Percentiles rank a stretch among this genome's conserved stretches.
These are phyloP conservation scores for Pantala flavescens DNA, from an alignment of 1,140 invertebrate species.

Conservation along the genomic window DNA sequence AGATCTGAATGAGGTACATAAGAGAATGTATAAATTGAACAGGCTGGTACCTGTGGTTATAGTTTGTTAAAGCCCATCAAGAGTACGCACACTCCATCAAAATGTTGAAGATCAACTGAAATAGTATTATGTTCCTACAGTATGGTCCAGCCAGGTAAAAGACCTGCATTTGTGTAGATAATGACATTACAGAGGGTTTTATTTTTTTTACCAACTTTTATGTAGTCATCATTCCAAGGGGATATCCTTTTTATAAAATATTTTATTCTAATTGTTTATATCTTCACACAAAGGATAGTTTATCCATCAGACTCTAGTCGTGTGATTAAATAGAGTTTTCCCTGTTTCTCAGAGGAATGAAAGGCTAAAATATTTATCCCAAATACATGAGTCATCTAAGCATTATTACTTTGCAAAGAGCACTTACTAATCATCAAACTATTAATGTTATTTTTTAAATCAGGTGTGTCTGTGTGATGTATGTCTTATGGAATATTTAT, in stretches of 20 bases:
- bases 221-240: conserved; percentile 8
- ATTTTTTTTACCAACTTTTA: conserved; percentile 11
- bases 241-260: conserved; percentile 11
- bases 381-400: conserved; percentile 2
- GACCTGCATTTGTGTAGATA: conserved; percentile 9
- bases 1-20: neutral
- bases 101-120: conserved; percentile 5
- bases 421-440: neutral
- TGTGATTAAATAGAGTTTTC: neutral
- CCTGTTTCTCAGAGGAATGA: conserved; percentile 8
- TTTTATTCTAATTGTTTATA: conserved; percentile 11
- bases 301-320: neutral
- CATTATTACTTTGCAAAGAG: neutral
- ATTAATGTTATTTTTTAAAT: neutral
- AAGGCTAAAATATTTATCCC: conserved; percentile 10
- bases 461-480: conserved; percentile 8
- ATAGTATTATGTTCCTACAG: conserved; percentile 10
- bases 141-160: neutral
- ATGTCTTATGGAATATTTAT: neutral
- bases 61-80: neutral
- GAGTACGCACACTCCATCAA: conserved; percentile 4
- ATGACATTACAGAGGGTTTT: conserved; percentile 2
- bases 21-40: neutral
- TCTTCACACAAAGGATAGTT: conserved; percentile 6
- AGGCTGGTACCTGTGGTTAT: neutral